Conservation (phyloP, 2,888 invertebrate genomes). For the Synergus umbraculus region DNA sequence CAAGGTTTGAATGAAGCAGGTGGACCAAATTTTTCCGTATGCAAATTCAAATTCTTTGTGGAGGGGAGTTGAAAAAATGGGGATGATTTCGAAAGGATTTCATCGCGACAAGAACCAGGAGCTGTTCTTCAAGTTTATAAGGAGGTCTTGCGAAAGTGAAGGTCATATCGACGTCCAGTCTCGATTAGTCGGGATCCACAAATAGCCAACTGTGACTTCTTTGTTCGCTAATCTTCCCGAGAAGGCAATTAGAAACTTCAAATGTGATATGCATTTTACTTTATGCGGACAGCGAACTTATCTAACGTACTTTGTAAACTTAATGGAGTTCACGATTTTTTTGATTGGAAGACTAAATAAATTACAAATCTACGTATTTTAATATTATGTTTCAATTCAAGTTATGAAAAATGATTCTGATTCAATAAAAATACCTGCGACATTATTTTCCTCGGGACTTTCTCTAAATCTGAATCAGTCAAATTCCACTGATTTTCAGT, state of each 20-base stretch:
- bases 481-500: too few species aligned
- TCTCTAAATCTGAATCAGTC: too few species aligned
- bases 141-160: constrained; percentile 56
- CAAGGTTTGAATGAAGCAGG: constrained; percentile 16
- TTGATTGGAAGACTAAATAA: too few species aligned
- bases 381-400: too few species aligned
- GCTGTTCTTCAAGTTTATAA: constrained; percentile 55
- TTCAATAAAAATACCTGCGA: neutral
- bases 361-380: too few species aligned
- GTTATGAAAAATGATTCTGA: too few species aligned
- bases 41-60: constrained; percentile 17
- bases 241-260: constrained; percentile 58
- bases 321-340: too few species aligned
- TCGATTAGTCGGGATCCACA: constrained; percentile 62
- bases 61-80: constrained; percentile 33
- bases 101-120: constrained; percentile 60
- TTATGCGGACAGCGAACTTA: constrained; percentile 24
- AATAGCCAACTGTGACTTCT: constrained; percentile 64
- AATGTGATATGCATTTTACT: constrained; percentile 31
- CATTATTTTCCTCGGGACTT: neutral
- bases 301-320: too few species aligned
- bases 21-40: constrained; percentile 13
- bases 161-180: constrained; percentile 59
- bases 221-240: constrained; percentile 65
- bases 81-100: constrained; percentile 44